Evolutionary conservation across 2,113 vertebrate genomes (phyloP).

Genomic region (Sander lucioperca): DNA sequence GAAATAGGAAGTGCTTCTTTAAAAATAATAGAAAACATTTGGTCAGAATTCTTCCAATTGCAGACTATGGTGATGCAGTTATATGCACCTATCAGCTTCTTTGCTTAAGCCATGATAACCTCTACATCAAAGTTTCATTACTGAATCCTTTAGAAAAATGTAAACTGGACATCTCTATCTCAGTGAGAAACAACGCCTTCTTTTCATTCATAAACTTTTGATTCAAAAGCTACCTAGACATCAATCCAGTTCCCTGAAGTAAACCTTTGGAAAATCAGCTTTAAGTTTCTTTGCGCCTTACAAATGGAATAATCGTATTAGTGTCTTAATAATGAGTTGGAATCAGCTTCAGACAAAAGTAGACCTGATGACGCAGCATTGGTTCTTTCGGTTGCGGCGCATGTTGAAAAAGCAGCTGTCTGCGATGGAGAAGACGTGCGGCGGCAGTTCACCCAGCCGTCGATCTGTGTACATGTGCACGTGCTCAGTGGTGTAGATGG

Average conservation of each 20-base stretch:
- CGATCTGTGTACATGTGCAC: slow-evolving; percentile 89
- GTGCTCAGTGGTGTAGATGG: slow-evolving; percentile 92
- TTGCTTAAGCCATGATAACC: neutral
- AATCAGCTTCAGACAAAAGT: neutral
- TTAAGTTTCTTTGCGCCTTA: neutral
- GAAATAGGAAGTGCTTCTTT: neutral
- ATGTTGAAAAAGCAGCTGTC: slow-evolving; percentile 97
- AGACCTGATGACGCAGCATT: slow-evolving; percentile 98
- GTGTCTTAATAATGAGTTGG: neutral
- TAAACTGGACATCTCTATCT: neutral
- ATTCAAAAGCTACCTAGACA: neutral
- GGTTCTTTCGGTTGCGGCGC: slow-evolving; percentile 89
- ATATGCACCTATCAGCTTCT: neutral
- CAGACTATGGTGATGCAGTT: neutral
- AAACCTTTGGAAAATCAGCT: neutral
- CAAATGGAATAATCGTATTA: neutral
- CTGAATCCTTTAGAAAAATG: neutral
- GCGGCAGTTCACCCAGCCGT: slow-evolving; percentile 92
- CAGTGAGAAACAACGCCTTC: neutral
- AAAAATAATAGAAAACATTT: neutral
- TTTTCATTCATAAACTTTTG: neutral
- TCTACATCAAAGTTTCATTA: neutral
- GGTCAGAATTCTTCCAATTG: neutral
- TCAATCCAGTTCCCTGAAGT: neutral
- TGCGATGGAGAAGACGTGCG: slow-evolving; percentile 95